Evolutionary conservation across 2,113 vertebrate genomes (phyloP), one percentile per base, ranked within the genome.

Genomic region (Hippoglossus stenolepis): DNA sequence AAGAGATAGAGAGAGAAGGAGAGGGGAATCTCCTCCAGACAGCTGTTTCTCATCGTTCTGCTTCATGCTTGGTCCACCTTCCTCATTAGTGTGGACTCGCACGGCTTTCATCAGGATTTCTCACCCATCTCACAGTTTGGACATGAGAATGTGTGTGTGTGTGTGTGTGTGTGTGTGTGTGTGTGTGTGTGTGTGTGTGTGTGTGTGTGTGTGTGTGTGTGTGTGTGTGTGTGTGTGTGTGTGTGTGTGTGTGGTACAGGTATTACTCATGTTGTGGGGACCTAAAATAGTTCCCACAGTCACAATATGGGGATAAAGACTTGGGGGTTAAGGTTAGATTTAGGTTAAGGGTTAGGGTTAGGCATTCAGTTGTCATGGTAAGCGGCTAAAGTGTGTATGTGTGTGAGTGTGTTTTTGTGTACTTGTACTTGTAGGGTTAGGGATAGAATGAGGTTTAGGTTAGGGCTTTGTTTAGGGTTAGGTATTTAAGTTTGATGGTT

Each of bases 31-130:
- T 78, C 60, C 72, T 62, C 65, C 76, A 79, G 75, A 88, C 88
- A 92, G 85, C 74, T 90, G 89, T 54, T 87, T 85, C 70, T 83
- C 73, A 84, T 89, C 61, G 43, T 70, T 82, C 74, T 77, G 71
- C 86, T 84, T 89, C 82, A 79, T 43, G 86, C 85, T 86, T 35
- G 0, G 61, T 77, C 77, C 77, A 66, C 89, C 81, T 77, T 77
- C 49, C 88, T 86, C 26, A 72, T 90, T 87, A 90, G 83, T n/a
- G 71, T 65, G 5, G 3, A 73, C 73, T 88, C 85, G 87, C 85
- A 86, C 87, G 57, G 60, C 86, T 77, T 81, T 79, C 85, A 43
- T 85, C 31, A 31, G 6, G 31, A 31, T 31, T 31, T 31, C 6
- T 31, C 82, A 84, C 86, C 85, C 81, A 57, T 70, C 63, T 79